phyloP scores from a whole-genome alignment of 2,113 vertebrate species.

The Cynopterus brachyotis region DNA sequence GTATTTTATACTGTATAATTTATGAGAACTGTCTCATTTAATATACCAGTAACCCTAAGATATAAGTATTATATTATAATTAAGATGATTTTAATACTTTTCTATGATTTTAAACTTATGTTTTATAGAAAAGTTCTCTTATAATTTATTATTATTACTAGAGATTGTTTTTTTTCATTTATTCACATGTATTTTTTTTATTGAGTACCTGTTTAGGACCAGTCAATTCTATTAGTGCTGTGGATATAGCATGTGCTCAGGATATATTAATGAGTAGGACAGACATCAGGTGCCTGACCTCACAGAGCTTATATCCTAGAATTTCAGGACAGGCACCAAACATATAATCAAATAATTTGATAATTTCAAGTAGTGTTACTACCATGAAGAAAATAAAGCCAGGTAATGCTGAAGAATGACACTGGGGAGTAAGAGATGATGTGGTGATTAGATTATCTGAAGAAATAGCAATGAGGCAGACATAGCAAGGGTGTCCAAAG shows the following conservation, averaged over 20 bases:
- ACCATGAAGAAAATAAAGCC: not conserved
- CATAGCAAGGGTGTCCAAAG: not conserved
- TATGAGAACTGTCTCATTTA: not conserved
- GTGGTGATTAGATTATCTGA: not conserved
- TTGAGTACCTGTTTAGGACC: not conserved
- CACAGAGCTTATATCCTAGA: not conserved
- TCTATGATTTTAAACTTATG: not conserved
- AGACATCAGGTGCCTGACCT: not conserved
- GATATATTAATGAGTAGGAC: not conserved
- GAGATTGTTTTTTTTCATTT: not conserved
- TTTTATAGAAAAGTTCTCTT: not conserved
- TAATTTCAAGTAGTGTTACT: not conserved
- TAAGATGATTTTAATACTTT: not conserved
- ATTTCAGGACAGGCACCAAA: not conserved
- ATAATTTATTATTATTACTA: not conserved
- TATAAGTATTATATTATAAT: not conserved
- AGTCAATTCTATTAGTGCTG: not conserved
- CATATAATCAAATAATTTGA: not conserved
- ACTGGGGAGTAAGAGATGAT: not conserved
- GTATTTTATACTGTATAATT: not conserved
- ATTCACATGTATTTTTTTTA: not conserved
- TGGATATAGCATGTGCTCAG: not conserved
- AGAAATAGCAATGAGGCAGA: not conserved
- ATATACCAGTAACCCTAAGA: not conserved
- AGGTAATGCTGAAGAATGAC: not conserved